A percentile compares a stretch with the other conserved stretches of the same genome.
phyloP scores from a whole-genome alignment of 2,888 invertebrate genomes.

The Chesias legatella region DNA sequence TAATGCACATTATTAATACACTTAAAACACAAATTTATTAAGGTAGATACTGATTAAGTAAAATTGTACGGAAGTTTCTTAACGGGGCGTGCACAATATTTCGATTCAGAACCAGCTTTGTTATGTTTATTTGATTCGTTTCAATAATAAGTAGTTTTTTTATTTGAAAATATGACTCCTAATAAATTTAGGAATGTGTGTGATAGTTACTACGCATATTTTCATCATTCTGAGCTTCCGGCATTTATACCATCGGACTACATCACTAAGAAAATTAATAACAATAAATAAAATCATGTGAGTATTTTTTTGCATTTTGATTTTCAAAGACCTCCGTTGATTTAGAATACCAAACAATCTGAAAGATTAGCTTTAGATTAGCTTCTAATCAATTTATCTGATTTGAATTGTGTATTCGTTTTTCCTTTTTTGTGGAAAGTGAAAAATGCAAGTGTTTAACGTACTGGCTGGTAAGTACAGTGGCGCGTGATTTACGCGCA shows the following conservation, averaged over 20 bases:
- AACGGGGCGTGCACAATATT: slow-evolving; percentile 21
- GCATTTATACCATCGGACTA: slow-evolving; percentile 5
- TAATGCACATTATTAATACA: slow-evolving; percentile 30
- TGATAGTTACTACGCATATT: slow-evolving; percentile 12
- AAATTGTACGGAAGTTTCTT: slow-evolving; percentile 36
- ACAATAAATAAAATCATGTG: no score
- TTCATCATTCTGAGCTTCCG: slow-evolving; percentile 5
- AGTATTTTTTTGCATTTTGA: slow-evolving; percentile 14
- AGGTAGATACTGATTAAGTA: slow-evolving; percentile 33
- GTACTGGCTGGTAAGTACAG: neutral
- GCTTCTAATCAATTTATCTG: no score
- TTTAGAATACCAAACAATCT: no score
- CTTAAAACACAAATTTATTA: slow-evolving; percentile 38
- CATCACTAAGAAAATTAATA: slow-evolving; percentile 8
- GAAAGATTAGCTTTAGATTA: no score
- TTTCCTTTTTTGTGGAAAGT: no score
- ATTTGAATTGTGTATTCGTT: no score
- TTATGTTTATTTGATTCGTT: slow-evolving; percentile 16
- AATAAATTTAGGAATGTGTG: slow-evolving; percentile 12
- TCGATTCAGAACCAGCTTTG: slow-evolving; percentile 15
- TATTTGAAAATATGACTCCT: slow-evolving; percentile 7
- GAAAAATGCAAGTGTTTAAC: no score
- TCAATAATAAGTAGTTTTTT: slow-evolving; percentile 3
- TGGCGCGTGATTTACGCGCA: slow-evolving; percentile 28
- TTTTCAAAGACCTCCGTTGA: slow-evolving; percentile 9